Evolutionary conservation across 2,888 invertebrate genomes (phyloP).

Genomic region (Lamellibrachia columna): DNA sequence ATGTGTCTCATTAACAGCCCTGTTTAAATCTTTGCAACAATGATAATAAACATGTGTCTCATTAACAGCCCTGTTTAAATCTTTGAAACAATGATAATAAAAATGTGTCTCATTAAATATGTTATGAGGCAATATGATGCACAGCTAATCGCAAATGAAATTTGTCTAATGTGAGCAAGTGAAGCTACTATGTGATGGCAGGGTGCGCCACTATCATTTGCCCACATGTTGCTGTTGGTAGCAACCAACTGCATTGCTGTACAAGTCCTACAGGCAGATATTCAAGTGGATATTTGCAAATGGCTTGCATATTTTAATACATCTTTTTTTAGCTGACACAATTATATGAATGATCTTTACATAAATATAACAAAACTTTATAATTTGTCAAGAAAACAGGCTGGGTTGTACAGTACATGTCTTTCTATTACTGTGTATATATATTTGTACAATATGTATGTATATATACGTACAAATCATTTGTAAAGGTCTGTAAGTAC

Average conservation of each 20-base stretch:
- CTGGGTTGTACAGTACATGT: not conserved
- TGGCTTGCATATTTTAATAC: not conserved
- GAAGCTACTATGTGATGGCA: not conserved
- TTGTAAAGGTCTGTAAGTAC: not conserved
- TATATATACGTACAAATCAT: not conserved
- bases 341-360: not conserved
- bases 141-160: too few species aligned
- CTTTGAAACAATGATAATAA: too few species aligned
- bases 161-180: too few species aligned
- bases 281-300: not conserved
- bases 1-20: too few species aligned
- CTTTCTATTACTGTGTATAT: not conserved
- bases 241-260: not conserved
- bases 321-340: not conserved
- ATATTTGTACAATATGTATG: not conserved
- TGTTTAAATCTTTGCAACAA: too few species aligned
- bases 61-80: too few species aligned
- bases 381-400: not conserved
- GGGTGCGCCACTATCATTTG: not conserved
- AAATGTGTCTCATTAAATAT: too few species aligned
- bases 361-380: not conserved
- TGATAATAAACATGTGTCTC: too few species aligned
- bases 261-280: not conserved
- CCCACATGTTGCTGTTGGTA: too few species aligned
- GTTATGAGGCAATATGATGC: too few species aligned